A percentile compares a stretch with the other conserved stretches of the same genome.
Evolutionary conservation across 1,140 invertebrate genomes (phyloP).

Genomic region (Copidosoma floridanum): DNA sequence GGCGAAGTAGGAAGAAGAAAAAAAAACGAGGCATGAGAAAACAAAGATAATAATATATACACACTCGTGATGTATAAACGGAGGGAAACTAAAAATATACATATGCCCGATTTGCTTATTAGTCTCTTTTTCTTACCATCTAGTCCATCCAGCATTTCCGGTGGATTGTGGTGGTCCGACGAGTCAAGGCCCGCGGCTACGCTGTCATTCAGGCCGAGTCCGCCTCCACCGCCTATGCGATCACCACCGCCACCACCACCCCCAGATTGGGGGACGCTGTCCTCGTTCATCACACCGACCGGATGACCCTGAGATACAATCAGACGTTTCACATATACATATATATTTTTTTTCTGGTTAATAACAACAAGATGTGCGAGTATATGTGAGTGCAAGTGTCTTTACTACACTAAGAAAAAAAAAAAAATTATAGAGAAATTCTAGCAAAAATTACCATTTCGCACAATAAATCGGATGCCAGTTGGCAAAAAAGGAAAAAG

Average conservation of each 20-base stretch:
- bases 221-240: too few species aligned
- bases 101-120: not conserved
- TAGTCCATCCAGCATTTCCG: constrained; percentile 55
- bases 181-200: constrained; percentile 49
- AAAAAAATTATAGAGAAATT: too few species aligned
- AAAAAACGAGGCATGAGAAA: not conserved
- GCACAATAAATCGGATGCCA: too few species aligned
- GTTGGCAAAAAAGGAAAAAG: too few species aligned
- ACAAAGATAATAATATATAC: not conserved
- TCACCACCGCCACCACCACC: too few species aligned
- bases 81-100: constrained; percentile 31
- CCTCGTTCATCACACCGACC: constrained; percentile 48
- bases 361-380: not conserved
- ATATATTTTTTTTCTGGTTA: too few species aligned
- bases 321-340: too few species aligned
- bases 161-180: constrained; percentile 54
- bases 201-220: constrained; percentile 51
- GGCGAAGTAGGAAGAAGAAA: not conserved
- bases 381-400: not conserved
- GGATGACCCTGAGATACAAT: constrained; percentile 48
- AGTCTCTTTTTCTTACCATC: constrained; percentile 55
- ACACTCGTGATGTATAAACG: constrained; percentile 31
- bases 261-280: constrained; percentile 47
- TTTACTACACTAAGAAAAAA: too few species aligned
- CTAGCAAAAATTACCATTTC: too few species aligned